Percentiles rank a stretch among this genome's conserved stretches.
Conservation (phyloP, 1,140 invertebrate genomes). For the Saxidomus purpurata region DNA sequence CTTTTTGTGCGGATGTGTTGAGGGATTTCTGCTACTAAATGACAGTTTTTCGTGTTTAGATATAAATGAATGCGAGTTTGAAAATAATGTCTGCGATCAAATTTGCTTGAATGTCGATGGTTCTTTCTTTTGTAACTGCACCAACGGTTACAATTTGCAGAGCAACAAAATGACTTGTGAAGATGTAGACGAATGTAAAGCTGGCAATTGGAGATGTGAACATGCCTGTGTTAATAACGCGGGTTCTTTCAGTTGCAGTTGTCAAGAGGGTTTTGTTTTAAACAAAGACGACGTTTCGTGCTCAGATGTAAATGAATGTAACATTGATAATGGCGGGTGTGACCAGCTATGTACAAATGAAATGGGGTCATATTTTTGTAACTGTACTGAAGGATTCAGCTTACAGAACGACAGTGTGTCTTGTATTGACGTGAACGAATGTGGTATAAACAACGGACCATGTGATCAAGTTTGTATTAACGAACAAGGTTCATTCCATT, state of each 20-base stretch:
- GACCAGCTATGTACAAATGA: background rate
- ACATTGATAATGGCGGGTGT: background rate
- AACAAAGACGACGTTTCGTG: background rate
- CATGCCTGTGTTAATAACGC: background rate
- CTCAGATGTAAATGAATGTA: background rate
- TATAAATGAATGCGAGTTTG: too few species aligned
- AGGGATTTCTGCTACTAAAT: background rate
- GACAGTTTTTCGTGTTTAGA: too few species aligned
- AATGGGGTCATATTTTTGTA: background rate
- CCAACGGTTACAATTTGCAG: background rate
- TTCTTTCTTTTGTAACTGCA: background rate
- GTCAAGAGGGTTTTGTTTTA: background rate
- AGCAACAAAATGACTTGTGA: background rate
- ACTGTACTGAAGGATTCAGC: background rate
- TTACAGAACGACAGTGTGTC: too few species aligned
- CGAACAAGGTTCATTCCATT: too few species aligned
- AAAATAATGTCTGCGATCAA: conserved; percentile 14
- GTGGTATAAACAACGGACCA: background rate
- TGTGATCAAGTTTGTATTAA: too few species aligned
- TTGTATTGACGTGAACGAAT: background rate
- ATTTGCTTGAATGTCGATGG: background rate
- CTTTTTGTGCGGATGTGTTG: background rate
- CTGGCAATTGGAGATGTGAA: background rate
- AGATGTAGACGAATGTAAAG: background rate
- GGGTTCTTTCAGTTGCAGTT: background rate